Conservation (phyloP, 2,113 vertebrate species). For the Rhadina sibilatrix region DNA sequence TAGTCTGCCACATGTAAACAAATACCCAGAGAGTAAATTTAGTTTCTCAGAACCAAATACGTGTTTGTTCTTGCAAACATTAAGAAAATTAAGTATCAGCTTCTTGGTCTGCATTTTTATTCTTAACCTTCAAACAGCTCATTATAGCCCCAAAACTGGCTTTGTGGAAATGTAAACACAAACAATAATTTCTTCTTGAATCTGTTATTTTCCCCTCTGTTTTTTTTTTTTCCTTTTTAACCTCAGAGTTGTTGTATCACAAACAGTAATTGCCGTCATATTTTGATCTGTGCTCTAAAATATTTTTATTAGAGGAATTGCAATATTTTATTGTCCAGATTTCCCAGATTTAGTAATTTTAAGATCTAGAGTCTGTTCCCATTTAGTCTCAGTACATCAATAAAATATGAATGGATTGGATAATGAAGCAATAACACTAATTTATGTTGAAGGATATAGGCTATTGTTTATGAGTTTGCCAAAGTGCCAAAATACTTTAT, state of each 20-base stretch:
- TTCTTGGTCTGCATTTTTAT: background rate
- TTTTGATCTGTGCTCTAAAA: slow-evolving; percentile 45
- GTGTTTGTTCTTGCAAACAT: background rate
- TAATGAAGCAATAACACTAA: slow-evolving; percentile 67
- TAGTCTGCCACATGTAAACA: slow-evolving; percentile 15
- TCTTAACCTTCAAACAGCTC: background rate
- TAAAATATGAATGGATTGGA: slow-evolving; percentile 62
- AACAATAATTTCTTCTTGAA: slow-evolving; percentile 8
- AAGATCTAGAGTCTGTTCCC: slow-evolving; percentile 46
- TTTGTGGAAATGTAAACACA: background rate
- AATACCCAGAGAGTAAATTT: background rate
- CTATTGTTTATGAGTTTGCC: slow-evolving; percentile 56
- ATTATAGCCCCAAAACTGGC: background rate
- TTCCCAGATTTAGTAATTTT: slow-evolving; percentile 51
- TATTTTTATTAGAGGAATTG: slow-evolving; percentile 42
- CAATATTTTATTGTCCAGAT: slow-evolving; percentile 46
- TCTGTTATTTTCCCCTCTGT: background rate
- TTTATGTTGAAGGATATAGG: slow-evolving; percentile 49
- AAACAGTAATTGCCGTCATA: slow-evolving; percentile 27
- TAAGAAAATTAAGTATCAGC: background rate
- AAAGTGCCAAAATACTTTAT: slow-evolving; percentile 1
- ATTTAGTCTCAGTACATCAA: slow-evolving; percentile 63
- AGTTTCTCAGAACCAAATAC: background rate
- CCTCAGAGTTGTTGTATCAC: background rate
- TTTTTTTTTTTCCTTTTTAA: background rate